A percentile compares a stretch with the other conserved stretches of the same genome.
Evolutionary conservation across 2,113 vertebrate genomes (phyloP).

Genomic region (Caloenas nicobarica): DNA sequence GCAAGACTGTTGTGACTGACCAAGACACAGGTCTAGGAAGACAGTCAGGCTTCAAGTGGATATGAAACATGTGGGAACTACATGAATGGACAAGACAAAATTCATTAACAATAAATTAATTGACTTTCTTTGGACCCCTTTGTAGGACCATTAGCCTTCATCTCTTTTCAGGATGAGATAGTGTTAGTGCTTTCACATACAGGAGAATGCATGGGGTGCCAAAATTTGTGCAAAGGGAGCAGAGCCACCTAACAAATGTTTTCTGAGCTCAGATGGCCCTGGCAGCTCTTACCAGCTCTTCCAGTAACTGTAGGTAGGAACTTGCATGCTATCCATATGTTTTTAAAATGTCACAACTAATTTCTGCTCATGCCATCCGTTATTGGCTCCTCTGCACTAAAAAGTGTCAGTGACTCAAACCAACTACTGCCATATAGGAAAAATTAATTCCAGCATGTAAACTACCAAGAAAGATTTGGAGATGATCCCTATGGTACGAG

Average conservation of each 20-base stretch:
- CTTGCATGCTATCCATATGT: neutral
- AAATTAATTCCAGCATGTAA: neutral
- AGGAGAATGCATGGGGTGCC: neutral
- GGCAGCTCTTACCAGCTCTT: conserved; percentile 3
- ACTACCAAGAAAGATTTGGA: neutral
- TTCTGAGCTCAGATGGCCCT: conserved; percentile 15
- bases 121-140: neutral
- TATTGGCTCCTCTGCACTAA: neutral
- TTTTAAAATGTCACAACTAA: conserved; percentile 57
- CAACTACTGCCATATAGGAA: neutral
- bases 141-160: neutral
- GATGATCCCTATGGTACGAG: neutral
- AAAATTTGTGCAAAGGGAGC: neutral
- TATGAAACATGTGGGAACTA: neutral
- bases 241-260: neutral
- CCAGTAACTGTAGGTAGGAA: conserved; percentile 25
- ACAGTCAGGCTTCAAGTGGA: neutral
- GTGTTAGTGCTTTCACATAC: neutral
- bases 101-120: neutral
- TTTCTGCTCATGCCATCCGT: conserved; percentile 30
- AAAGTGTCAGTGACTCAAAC: neutral
- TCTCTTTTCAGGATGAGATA: neutral
- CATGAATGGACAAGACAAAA: neutral
- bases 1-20: neutral
- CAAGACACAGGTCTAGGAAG: neutral